Evolutionary conservation across 2,797 vertebrate genomes (phyloP).

Genomic region (Hyperoplus immaculatus): DNA sequence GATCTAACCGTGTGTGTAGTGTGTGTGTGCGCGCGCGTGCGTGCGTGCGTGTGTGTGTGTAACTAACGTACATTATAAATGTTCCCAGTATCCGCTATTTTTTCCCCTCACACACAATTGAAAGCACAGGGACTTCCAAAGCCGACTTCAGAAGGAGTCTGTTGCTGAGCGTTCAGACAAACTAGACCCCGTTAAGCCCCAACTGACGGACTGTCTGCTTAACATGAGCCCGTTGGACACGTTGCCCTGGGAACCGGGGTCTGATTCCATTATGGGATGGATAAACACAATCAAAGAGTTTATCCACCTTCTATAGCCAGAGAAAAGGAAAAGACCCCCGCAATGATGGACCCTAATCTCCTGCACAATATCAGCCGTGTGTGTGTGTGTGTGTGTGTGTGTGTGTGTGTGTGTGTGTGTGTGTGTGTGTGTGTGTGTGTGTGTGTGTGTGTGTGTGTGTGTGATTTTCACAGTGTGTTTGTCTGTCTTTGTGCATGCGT

Average conservation of each 20-base stretch:
- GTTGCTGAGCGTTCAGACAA: conserved; percentile 73
- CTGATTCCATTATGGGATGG: conserved; percentile 81
- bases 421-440: conserved; percentile 12
- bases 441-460: conserved; percentile 21
- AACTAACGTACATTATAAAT: conserved; percentile 16
- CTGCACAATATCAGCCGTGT: conserved; percentile 65
- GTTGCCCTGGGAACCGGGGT: conserved; percentile 77
- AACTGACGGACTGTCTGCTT: conserved; percentile 65
- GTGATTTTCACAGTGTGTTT: conserved; percentile 23
- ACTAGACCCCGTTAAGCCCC: conserved; percentile 73
- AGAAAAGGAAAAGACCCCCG: conserved; percentile 76
- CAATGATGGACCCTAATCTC: conserved; percentile 77
- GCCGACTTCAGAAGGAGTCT: conserved; percentile 75
- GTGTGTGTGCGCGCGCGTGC: conserved; percentile 9
- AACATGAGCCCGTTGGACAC: conserved; percentile 62
- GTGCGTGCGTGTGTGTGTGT: conserved; percentile 10
- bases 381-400: conserved; percentile 18
- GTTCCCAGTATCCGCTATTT: conserved; percentile 46
- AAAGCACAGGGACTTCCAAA: conserved; percentile 64
- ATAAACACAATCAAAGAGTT: conserved; percentile 83
- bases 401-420: conserved; percentile 3
- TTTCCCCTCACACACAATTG: conserved; percentile 21
- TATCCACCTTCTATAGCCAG: conserved; percentile 80
- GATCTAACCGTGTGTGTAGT: conserved; percentile 14
- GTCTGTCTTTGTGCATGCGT: conserved; percentile 41